phyloP scores from a whole-genome alignment of 2,797 vertebrate species.

The Leontopithecus rosalia region DNA sequence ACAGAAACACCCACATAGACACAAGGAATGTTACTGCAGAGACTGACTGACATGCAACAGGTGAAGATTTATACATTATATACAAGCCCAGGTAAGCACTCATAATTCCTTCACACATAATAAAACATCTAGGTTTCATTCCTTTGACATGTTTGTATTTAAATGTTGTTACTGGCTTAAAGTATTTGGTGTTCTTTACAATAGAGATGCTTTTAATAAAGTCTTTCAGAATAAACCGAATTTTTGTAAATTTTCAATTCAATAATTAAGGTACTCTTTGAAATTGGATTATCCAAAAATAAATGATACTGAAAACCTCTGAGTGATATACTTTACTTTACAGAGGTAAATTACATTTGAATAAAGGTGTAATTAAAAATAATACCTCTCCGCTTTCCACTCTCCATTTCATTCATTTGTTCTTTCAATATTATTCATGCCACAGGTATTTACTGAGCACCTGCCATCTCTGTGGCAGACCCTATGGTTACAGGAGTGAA shows the following conservation, averaged over 20 bases:
- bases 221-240: slow-evolving; percentile 49
- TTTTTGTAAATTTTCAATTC: slow-evolving; percentile 14
- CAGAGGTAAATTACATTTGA: neutral
- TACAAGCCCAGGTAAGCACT: neutral
- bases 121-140: neutral
- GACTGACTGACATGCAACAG: rapidly evolving
- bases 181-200: slow-evolving; percentile 1
- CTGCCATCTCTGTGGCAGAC: neutral
- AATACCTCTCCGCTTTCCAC: neutral
- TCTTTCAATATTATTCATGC: neutral
- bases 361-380: neutral
- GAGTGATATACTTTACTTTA: neutral
- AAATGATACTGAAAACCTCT: neutral
- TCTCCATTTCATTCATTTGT: neutral
- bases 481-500: too few relatives aligned
- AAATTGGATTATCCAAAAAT: neutral
- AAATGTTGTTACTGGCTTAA: neutral
- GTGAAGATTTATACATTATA: rapidly evolving
- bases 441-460: neutral
- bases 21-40: neutral
- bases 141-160: neutral
- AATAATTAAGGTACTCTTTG: neutral
- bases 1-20: neutral
- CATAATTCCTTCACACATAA: neutral
- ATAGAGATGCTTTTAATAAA: neutral